phyloP scores from a whole-genome alignment of 2,797 vertebrate genomes.

The Pangasius larnaudii region DNA sequence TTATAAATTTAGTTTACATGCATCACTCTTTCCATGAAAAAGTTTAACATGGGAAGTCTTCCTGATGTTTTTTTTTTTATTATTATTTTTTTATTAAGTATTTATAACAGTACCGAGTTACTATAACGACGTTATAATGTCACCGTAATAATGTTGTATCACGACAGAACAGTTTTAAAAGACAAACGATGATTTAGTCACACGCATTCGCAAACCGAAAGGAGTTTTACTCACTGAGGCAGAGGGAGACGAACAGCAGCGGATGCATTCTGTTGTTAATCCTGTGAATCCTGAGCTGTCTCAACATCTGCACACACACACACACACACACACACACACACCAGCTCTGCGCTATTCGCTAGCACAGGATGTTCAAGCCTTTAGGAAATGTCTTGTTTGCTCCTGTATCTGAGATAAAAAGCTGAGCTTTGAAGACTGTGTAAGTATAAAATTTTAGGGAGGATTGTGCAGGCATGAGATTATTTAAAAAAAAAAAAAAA shows the following conservation, averaged over 20 bases:
- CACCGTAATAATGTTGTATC: not conserved
- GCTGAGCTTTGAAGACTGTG: not conserved
- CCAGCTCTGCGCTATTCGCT: not conserved
- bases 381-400: not conserved
- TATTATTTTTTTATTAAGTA: not conserved
- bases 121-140: no score
- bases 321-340: constrained; percentile 10
- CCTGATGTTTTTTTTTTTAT: not conserved
- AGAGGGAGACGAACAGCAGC: constrained; percentile 50
- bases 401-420: constrained; percentile 17
- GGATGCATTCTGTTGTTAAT: constrained; percentile 47
- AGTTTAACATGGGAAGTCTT: not conserved
- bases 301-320: constrained; percentile 17
- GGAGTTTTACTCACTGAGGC: constrained; percentile 52
- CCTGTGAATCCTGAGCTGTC: constrained; percentile 4
- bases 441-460: constrained; percentile 18
- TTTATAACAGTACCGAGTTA: not conserved
- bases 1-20: not conserved
- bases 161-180: not conserved
- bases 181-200: not conserved
- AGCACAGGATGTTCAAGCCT: not conserved
- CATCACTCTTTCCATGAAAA: not conserved
- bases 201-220: not conserved
- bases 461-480: constrained; percentile 38
- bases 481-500: constrained; percentile 16